Percentiles rank a stretch among this genome's conserved stretches.
Conservation (phyloP, 2,797 vertebrate genomes). For the Hemitrygon akajei region DNA sequence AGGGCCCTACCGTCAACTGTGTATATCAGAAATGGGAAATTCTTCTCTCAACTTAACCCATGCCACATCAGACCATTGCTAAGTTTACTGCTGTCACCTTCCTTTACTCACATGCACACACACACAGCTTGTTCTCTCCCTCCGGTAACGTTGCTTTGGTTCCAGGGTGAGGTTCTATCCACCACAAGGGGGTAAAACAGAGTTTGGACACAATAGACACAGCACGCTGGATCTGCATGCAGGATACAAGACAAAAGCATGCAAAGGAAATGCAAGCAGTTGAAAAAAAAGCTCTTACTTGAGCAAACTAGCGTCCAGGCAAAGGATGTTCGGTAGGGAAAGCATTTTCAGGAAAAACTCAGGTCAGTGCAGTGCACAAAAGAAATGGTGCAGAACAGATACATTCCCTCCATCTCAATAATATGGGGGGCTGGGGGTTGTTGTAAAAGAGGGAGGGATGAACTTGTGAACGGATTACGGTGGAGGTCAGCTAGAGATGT, state of each 20-base stretch:
- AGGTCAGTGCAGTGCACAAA: conserved; percentile 59
- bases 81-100: too few species aligned
- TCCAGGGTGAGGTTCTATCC: too few species aligned
- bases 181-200: too few species aligned
- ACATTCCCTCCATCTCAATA: background rate
- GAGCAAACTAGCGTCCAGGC: conserved; percentile 86
- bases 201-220: conserved; percentile 1
- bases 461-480: background rate
- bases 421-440: too few species aligned
- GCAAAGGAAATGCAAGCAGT: conserved; percentile 56
- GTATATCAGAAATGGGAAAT: too few species aligned
- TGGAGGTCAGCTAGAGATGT: background rate
- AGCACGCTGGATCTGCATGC: conserved; percentile 53
- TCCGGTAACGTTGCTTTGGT: too few species aligned
- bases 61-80: too few species aligned
- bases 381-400: background rate
- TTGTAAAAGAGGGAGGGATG: background rate
- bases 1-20: too few species aligned
- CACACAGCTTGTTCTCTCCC: too few species aligned
- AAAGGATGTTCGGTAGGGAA: conserved; percentile 63
- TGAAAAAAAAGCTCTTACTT: conserved; percentile 73
- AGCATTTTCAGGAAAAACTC: conserved; percentile 55
- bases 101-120: too few species aligned
- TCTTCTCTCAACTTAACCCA: too few species aligned
- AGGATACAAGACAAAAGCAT: conserved; percentile 52